phyloP scores from a whole-genome alignment of 2,113 vertebrate genomes.

The Pteruthius melanotis region DNA sequence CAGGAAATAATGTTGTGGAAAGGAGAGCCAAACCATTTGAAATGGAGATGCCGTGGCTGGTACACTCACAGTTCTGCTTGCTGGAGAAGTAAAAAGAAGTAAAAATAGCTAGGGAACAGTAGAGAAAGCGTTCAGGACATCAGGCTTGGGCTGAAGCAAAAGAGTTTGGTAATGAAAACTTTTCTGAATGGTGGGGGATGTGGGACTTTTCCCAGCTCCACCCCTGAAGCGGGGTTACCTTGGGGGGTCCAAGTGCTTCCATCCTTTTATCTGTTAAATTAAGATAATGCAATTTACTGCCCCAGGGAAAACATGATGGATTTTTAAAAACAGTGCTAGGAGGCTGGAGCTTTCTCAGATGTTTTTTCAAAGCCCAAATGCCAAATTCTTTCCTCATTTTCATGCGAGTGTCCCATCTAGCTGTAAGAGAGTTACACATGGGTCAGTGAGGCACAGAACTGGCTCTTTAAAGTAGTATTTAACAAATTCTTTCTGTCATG shows the following conservation, averaged over 20 bases:
- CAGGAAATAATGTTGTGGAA: conserved; percentile 17
- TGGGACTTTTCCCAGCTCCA: not conserved
- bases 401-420: not conserved
- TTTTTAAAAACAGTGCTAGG: not conserved
- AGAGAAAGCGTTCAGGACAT: not conserved
- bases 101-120: not conserved
- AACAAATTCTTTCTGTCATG: not conserved
- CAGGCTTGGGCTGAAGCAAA: not conserved
- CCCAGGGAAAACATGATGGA: not conserved
- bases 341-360: conserved; percentile 14
- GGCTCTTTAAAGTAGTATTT: not conserved
- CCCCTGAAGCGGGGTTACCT: not conserved
- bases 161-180: not conserved
- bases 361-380: conserved; percentile 21
- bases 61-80: not conserved
- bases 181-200: not conserved
- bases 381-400: conserved; percentile 24
- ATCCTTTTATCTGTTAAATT: not conserved
- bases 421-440: not conserved
- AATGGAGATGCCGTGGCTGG: not conserved
- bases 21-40: not conserved
- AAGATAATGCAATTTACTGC: not conserved
- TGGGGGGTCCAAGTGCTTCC: not conserved
- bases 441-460: not conserved
- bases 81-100: not conserved